phyloP scores from a whole-genome alignment of 2,797 vertebrate genomes.

The Hoplostethus atlanticus region DNA sequence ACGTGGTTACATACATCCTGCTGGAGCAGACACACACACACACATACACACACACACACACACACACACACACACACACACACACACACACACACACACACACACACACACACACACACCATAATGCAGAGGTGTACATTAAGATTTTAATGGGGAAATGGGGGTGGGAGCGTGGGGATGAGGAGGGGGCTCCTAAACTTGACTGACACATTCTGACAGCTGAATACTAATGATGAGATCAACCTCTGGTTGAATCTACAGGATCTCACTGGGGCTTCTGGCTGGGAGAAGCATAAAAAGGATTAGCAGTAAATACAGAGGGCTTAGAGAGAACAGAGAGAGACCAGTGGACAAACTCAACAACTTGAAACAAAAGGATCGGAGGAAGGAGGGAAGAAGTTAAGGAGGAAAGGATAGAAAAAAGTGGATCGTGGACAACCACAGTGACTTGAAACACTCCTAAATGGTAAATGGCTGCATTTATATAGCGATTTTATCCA shows the following conservation, averaged over 20 bases:
- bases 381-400: conserved; percentile 42
- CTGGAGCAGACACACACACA: conserved; percentile 39
- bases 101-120: conserved; percentile 17
- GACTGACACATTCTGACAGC: conserved; percentile 82
- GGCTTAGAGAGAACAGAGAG: conserved; percentile 80
- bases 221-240: conserved; percentile 90
- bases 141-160: conserved; percentile 66
- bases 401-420: conserved; percentile 7
- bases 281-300: conserved; percentile 82
- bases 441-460: neutral
- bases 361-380: conserved; percentile 75
- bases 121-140: conserved; percentile 75
- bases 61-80: conserved; percentile 42
- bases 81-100: conserved; percentile 16
- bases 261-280: conserved; percentile 83
- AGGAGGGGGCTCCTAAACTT: conserved; percentile 79
- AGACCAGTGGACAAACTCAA: conserved; percentile 76
- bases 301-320: conserved; percentile 87
- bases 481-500: too few species aligned
- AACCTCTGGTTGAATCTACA: conserved; percentile 85
- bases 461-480: too few species aligned
- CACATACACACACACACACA: conserved; percentile 18
- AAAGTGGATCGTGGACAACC: conserved; percentile 7
- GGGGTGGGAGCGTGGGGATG: conserved; percentile 58
- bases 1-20: conserved; percentile 62